Evolutionary conservation across 1,140 invertebrate genomes (phyloP).

Genomic region (Dysdera silvatica): DNA sequence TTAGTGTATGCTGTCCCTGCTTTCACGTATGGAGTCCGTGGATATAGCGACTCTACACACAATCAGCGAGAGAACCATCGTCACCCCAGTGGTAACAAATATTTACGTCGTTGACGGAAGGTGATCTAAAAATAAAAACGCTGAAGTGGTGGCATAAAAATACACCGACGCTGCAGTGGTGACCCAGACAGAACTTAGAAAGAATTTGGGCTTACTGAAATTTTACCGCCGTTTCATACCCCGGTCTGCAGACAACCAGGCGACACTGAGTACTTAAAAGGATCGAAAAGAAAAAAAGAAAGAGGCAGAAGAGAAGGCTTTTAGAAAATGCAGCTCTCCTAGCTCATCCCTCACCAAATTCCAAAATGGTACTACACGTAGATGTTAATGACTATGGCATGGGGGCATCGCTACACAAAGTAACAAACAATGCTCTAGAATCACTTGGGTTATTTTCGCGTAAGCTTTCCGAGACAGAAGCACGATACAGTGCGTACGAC

Average conservation of each 20-base stretch:
- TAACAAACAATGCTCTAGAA: neutral
- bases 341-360: conserved; percentile 11
- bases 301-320: conserved; percentile 35
- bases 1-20: too few species aligned
- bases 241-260: neutral
- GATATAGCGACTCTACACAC: too few species aligned
- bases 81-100: too few species aligned
- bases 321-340: conserved; percentile 31
- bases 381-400: conserved; percentile 25
- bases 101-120: too few species aligned
- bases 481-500: conserved; percentile 31
- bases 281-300: neutral
- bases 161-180: too few species aligned
- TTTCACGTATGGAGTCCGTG: too few species aligned
- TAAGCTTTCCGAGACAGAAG: conserved; percentile 19
- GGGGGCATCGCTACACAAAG: conserved; percentile 26
- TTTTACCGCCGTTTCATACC: conserved; percentile 36
- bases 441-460: conserved; percentile 31
- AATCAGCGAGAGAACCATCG: too few species aligned
- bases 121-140: too few species aligned
- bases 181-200: conserved; percentile 38
- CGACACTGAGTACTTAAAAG: neutral
- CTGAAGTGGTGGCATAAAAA: too few species aligned
- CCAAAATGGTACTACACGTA: conserved; percentile 8
- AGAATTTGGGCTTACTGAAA: conserved; percentile 43